Conservation (phyloP, 2,797 vertebrate genomes). For the Gadopsis marmoratus region DNA sequence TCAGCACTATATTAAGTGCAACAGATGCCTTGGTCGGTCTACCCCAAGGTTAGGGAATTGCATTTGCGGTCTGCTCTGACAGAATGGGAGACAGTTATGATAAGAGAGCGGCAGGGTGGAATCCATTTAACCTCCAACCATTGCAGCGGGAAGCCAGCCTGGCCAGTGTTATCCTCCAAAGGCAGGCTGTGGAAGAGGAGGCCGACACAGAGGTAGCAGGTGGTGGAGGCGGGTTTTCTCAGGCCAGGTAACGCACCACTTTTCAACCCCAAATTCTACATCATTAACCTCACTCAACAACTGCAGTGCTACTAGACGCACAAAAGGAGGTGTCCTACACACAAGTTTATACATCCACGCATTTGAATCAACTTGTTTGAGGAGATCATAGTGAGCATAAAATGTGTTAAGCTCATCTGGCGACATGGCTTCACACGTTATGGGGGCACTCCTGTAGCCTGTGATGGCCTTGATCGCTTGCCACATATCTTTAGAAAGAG, state of each 20-base stretch:
- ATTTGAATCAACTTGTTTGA: neutral
- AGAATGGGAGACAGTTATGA: constrained; percentile 80
- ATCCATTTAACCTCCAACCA: constrained; percentile 79
- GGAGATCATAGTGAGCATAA: no score
- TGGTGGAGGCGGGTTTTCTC: constrained; percentile 51
- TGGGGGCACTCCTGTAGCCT: no score
- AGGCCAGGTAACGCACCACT: constrained; percentile 24
- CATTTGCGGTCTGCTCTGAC: constrained; percentile 77
- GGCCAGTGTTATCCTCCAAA: constrained; percentile 51
- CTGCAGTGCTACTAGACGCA: constrained; percentile 4
- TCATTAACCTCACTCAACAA: constrained; percentile 68
- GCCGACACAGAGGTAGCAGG: constrained; percentile 59
- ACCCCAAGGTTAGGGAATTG: constrained; percentile 75
- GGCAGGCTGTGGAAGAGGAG: constrained; percentile 29
- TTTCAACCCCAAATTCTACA: constrained; percentile 57
- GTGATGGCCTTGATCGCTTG: no score
- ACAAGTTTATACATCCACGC: constrained; percentile 11
- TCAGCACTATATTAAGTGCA: constrained; percentile 82
- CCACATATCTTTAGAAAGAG: no score
- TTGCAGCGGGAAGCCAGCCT: constrained; percentile 49
- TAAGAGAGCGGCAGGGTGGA: constrained; percentile 77
- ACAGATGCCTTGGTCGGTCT: constrained; percentile 75
- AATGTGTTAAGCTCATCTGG: no score
- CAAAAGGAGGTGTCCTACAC: neutral
- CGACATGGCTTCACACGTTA: no score